Percentiles rank a stretch among this genome's conserved stretches.
Evolutionary conservation across 2,113 vertebrate species (phyloP).

Genomic region (Boleophthalmus pectinirostris): DNA sequence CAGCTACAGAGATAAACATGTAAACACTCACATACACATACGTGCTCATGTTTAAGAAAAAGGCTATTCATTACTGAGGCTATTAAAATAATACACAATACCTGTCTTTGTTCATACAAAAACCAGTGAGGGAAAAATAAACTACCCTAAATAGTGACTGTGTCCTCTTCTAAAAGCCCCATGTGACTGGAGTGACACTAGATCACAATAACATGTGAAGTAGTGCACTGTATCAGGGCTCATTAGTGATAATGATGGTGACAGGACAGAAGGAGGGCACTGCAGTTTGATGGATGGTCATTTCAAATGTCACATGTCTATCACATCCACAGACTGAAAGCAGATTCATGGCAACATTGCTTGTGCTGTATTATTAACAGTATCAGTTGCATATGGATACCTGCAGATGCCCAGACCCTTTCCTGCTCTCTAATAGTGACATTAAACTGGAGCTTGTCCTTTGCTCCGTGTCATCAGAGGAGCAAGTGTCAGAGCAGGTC

Average conservation of each 20-base stretch:
- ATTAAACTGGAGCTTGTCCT: not conserved
- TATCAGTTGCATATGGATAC: not conserved
- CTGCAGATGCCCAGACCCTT: not conserved
- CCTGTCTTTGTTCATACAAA: no score
- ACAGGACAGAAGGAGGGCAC: not conserved
- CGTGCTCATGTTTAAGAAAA: not conserved
- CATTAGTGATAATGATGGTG: not conserved
- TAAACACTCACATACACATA: not conserved
- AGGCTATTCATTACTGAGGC: no score
- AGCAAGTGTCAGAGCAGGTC: not conserved
- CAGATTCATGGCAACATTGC: not conserved
- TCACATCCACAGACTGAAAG: no score
- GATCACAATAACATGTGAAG: not conserved
- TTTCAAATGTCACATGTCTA: not conserved
- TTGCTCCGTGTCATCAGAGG: not conserved
- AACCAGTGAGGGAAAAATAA: no score
- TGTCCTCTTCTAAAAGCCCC: no score
- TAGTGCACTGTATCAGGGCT: not conserved
- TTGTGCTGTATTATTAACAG: no score
- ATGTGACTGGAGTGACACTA: not conserved
- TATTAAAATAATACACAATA: not conserved
- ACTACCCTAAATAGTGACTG: no score
- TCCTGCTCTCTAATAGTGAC: not conserved
- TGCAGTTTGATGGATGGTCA: not conserved
- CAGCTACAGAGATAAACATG: not conserved